Evolutionary conservation across 2,888 invertebrate species (phyloP), one percentile per base, ranked within the genome.

Genomic region (Pristionchus entomophagus): DNA sequence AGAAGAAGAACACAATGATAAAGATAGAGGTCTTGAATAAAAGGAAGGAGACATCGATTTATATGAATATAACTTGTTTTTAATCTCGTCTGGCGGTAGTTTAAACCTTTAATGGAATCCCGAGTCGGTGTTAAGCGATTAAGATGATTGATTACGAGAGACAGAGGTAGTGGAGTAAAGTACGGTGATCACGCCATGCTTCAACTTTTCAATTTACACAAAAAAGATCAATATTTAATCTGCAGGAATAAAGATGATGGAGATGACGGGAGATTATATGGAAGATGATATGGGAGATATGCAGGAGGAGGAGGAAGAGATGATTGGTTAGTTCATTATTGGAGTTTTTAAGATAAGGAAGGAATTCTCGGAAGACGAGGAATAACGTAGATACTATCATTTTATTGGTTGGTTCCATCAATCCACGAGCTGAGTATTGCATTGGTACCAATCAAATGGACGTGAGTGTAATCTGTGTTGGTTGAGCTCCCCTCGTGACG

Each of bases 221-320:
- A 0, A 73, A 73, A 29, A n/a, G 6, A 73, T 73, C 22, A 45
- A 73, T 12, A 12, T 26, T 29, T 17, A 2, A 19, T 2, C 32
- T 51, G 29, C 32, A 80, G 78, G 78, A 6, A 80, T 80, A 51
- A 51, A 12, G n/a, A 80, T 80, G 32, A 1, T 80, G 78, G 78
- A 80, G 12, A 80, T 80, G 78, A 8, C 19, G 5, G 78, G 78
- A 2, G 82, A 82, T 26, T 82, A 56, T n/a, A 85, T 85, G 29
- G 77, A 85, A 17, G 78, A 73, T 26, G 86, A 69, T 5, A 26
- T 86, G 80, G 19, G 32, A 5, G n/a, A n/a, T n/a, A 86, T 80
- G 49, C 86, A 65, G 22, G 69, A 87, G 6, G 49, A 73, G 45
- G 78, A 65, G 49, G 86, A 84, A 59, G 86, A 82, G 59, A 82